These are phyloP conservation scores for Trachelus stipa DNA, from an alignment of 2,888 invertebrate genomes.

Conservation along the genomic window DNA sequence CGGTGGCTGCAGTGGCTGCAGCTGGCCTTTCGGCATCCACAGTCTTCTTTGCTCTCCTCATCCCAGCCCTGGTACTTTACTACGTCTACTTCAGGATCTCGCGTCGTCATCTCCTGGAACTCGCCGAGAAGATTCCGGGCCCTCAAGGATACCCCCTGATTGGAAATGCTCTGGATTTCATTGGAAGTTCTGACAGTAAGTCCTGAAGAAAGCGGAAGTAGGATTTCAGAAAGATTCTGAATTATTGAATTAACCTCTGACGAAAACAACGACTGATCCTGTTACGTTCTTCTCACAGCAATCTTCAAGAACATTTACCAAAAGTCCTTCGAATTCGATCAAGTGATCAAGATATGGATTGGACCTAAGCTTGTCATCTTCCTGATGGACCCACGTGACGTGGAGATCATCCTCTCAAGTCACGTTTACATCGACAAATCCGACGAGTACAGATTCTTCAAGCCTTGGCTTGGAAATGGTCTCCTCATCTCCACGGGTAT, in stretches of 20 bases:
- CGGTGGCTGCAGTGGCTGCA: conserved; percentile 60
- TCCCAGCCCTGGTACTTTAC: conserved; percentile 78
- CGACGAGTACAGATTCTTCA: conserved; percentile 82
- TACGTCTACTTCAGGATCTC: conserved; percentile 82
- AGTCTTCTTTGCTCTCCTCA: conserved; percentile 79
- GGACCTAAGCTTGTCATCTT: conserved; percentile 82
- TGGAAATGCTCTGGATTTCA: conserved; percentile 81
- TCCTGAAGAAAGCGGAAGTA: conserved; percentile 21
- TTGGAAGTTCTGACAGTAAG: conserved; percentile 80
- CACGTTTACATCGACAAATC: conserved; percentile 86
- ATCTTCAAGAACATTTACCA: conserved; percentile 75
- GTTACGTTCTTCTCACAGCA: conserved; percentile 67
- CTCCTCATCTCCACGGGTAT: conserved; percentile 83
- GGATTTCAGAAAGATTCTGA: not conserved
- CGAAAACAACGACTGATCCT: not conserved
- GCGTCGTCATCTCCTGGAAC: conserved; percentile 76
- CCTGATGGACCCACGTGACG: conserved; percentile 81
- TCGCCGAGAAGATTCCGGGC: conserved; percentile 80
- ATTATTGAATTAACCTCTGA: not conserved
- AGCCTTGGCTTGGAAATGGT: conserved; percentile 87
- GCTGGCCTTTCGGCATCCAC: conserved; percentile 73
- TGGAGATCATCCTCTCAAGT: conserved; percentile 82
- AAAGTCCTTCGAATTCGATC: conserved; percentile 71
- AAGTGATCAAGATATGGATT: conserved; percentile 78
- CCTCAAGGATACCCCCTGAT: conserved; percentile 79